Conservation (phyloP, 2,113 vertebrate species). For the Vanacampus margaritifer region DNA sequence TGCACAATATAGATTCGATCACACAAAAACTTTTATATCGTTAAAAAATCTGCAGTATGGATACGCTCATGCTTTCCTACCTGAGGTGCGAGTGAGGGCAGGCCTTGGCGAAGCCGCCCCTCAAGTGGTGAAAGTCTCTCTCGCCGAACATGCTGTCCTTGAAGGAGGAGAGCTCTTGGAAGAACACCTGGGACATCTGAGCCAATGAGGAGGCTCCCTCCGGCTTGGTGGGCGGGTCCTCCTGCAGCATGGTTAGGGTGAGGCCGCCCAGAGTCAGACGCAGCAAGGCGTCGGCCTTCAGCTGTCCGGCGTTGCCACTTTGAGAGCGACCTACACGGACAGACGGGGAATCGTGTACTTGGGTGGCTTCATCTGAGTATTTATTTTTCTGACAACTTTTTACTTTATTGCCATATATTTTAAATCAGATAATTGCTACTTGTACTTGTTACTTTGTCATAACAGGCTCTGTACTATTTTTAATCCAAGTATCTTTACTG, state of each 20-base stretch:
- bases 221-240: constrained; percentile 49
- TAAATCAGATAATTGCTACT: too few species aligned
- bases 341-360: not conserved
- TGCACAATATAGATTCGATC: not conserved
- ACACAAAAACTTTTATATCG: too few species aligned
- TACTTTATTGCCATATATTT: too few species aligned
- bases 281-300: constrained; percentile 80
- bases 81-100: constrained; percentile 84
- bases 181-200: constrained; percentile 77
- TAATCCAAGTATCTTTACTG: not conserved
- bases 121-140: constrained; percentile 79
- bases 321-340: constrained; percentile 70
- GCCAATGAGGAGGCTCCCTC: constrained; percentile 47
- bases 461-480: not conserved
- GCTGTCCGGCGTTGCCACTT: constrained; percentile 65
- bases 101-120: constrained; percentile 77
- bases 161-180: constrained; percentile 75
- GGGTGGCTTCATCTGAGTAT: not conserved
- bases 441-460: too few species aligned
- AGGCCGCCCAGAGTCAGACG: constrained; percentile 82
- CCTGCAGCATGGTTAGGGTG: constrained; percentile 81
- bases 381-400: too few species aligned
- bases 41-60: too few species aligned
- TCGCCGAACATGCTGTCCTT: constrained; percentile 83
- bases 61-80: constrained; percentile 52